These are phyloP conservation scores for Drosophila subsilvestris DNA, from an alignment of 2,888 invertebrate species.

Conservation along the genomic window DNA sequence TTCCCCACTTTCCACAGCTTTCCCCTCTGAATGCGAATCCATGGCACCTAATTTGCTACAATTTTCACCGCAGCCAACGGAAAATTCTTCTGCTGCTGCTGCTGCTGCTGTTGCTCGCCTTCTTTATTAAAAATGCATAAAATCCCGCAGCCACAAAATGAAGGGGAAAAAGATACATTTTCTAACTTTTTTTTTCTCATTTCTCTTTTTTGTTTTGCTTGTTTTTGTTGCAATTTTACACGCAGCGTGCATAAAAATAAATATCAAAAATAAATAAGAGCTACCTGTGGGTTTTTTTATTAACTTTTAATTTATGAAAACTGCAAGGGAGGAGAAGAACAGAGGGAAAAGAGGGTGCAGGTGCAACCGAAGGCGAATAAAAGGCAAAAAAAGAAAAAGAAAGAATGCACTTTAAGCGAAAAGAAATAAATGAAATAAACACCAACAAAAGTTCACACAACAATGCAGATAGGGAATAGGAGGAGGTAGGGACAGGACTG, in stretches of 20 bases:
- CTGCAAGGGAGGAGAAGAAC: constrained; percentile 45
- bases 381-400: constrained; percentile 35
- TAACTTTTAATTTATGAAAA: constrained; percentile 75
- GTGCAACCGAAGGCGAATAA: constrained; percentile 36
- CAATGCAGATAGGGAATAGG: constrained; percentile 23
- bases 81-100: constrained; percentile 36
- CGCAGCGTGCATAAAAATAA: constrained; percentile 68
- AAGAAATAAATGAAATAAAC: constrained; percentile 25
- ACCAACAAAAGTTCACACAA: constrained; percentile 17
- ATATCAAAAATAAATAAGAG: constrained; percentile 78
- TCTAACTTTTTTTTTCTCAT: neutral
- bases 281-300: constrained; percentile 70
- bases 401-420: constrained; percentile 38
- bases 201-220: neutral
- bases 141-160: constrained; percentile 34
- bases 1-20: constrained; percentile 21
- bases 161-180: constrained; percentile 31
- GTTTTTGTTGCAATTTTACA: constrained; percentile 57
- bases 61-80: constrained; percentile 65
- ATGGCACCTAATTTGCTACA: constrained; percentile 67
- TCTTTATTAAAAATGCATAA: constrained; percentile 63
- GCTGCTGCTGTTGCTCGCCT: constrained; percentile 12
- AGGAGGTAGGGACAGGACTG: neutral
- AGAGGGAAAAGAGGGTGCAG: constrained; percentile 43
- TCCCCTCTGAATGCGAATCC: constrained; percentile 27